Conservation (phyloP, 2,797 vertebrate species). For the Poecilia gillii region DNA sequence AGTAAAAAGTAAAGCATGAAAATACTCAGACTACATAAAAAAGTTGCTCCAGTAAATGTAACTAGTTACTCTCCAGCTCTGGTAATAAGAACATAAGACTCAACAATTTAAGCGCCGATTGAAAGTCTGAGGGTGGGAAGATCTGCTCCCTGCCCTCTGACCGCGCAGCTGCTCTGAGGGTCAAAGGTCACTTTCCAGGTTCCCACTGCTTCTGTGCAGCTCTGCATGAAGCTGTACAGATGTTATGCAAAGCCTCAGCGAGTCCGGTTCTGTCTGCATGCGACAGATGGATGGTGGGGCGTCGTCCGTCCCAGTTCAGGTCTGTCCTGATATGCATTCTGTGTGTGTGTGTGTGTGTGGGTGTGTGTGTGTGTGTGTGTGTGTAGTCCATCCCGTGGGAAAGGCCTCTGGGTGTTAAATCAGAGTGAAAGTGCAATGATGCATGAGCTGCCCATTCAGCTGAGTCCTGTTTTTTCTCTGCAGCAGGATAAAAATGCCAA, state of each 20-base stretch:
- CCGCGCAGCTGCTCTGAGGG: slow-evolving; percentile 31
- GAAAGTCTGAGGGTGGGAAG: slow-evolving; percentile 12
- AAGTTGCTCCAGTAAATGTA: too few relatives aligned
- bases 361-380: not conserved
- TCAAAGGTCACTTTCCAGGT: slow-evolving; percentile 55
- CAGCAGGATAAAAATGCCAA: slow-evolving; percentile 2
- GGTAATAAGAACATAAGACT: not conserved
- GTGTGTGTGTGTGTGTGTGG: not conserved
- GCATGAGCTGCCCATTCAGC: slow-evolving; percentile 66
- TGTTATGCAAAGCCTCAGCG: slow-evolving; percentile 30
- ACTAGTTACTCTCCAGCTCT: too few relatives aligned
- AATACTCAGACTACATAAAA: too few relatives aligned
- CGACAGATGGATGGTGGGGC: slow-evolving; percentile 51
- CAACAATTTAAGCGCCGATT: slow-evolving; percentile 5
- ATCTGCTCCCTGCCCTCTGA: slow-evolving; percentile 10
- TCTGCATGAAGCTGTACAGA: slow-evolving; percentile 50
- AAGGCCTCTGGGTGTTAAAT: slow-evolving; percentile 58
- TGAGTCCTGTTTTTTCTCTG: slow-evolving; percentile 45
- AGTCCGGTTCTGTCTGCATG: slow-evolving; percentile 13
- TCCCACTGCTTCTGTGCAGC: slow-evolving; percentile 35
- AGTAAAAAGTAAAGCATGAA: too few relatives aligned
- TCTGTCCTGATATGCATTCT: not conserved
- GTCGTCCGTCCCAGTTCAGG: slow-evolving; percentile 30
- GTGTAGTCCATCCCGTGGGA: slow-evolving; percentile 67
- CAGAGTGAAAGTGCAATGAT: slow-evolving; percentile 62